Percentiles rank a stretch among this genome's conserved stretches.
Conservation (phyloP, 2,113 vertebrate genomes). For the Nycticorax nycticorax region DNA sequence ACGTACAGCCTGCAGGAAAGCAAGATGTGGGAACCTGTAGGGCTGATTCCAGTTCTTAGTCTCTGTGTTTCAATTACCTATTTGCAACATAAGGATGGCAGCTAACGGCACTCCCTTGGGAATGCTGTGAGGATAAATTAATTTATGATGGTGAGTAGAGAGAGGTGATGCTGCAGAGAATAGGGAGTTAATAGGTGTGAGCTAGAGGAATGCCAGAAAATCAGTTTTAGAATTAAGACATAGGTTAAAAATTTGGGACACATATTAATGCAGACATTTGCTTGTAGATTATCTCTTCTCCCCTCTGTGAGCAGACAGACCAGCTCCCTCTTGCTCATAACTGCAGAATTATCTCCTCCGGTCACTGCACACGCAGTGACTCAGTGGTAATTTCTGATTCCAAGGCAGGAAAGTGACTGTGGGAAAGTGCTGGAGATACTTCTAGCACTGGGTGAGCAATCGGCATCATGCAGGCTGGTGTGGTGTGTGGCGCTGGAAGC, state of each 20-base stretch:
- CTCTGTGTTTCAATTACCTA: not conserved
- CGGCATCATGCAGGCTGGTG: fast-evolving
- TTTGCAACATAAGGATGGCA: not conserved
- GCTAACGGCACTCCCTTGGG: not conserved
- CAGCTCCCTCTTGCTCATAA: not conserved
- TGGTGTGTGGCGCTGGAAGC: fast-evolving
- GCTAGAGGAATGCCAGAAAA: not conserved
- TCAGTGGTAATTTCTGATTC: not conserved
- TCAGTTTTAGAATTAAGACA: not conserved
- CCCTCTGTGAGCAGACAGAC: not conserved
- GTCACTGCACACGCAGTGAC: not conserved
- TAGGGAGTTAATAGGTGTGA: not conserved
- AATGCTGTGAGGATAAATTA: not conserved
- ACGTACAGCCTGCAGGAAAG: not conserved
- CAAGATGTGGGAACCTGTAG: not conserved
- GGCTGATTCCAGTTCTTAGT: not conserved
- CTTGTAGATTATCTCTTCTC: not conserved
- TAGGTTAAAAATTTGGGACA: not conserved
- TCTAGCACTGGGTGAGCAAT: not conserved
- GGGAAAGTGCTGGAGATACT: not conserved
- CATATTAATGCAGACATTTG: not conserved
- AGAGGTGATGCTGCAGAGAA: not conserved
- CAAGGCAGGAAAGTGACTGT: not conserved
- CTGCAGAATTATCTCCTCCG: not conserved
- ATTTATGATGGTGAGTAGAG: not conserved